Evolutionary conservation across 2,888 invertebrate genomes (phyloP).

Genomic region (Ennomos quercinarius): DNA sequence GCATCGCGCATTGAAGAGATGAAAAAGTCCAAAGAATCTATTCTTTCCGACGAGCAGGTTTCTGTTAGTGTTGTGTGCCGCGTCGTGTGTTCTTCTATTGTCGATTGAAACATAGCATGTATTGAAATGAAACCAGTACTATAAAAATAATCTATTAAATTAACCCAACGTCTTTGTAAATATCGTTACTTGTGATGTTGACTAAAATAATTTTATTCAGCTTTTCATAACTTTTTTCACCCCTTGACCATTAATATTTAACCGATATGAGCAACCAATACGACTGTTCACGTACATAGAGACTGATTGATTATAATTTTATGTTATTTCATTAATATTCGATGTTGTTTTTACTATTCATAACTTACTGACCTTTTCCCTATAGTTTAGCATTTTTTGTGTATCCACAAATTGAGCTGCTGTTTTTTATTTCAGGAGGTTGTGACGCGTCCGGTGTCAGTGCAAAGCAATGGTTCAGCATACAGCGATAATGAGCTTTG

Average conservation of each 20-base stretch:
- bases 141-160: slow-evolving; percentile 22
- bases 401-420: slow-evolving; percentile 13
- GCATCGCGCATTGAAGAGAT: slow-evolving; percentile 76
- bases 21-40: slow-evolving; percentile 66
- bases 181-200: slow-evolving; percentile 2
- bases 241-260: slow-evolving; percentile 14
- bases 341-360: slow-evolving; percentile 23
- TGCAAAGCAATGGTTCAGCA: slow-evolving; percentile 77
- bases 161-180: slow-evolving; percentile 11
- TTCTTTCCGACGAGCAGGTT: slow-evolving; percentile 67
- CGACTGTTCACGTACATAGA: slow-evolving; percentile 16
- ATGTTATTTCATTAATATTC: slow-evolving; percentile 16
- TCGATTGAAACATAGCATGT: slow-evolving; percentile 65
- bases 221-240: slow-evolving; percentile 20
- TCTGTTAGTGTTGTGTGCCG: slow-evolving; percentile 69
- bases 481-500: slow-evolving; percentile 84
- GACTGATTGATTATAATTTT: slow-evolving; percentile 3
- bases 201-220: not conserved
- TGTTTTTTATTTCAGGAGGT: slow-evolving; percentile 60
- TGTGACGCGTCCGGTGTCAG: slow-evolving; percentile 77
- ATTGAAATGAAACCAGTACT: slow-evolving; percentile 41
- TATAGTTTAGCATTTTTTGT: not conserved
- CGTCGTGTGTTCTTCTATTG: slow-evolving; percentile 64
- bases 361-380: slow-evolving; percentile 14
- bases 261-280: slow-evolving; percentile 12